These are phyloP conservation scores for Regulus satrapa DNA, from an alignment of 2,113 vertebrate species.

Conservation along the genomic window DNA sequence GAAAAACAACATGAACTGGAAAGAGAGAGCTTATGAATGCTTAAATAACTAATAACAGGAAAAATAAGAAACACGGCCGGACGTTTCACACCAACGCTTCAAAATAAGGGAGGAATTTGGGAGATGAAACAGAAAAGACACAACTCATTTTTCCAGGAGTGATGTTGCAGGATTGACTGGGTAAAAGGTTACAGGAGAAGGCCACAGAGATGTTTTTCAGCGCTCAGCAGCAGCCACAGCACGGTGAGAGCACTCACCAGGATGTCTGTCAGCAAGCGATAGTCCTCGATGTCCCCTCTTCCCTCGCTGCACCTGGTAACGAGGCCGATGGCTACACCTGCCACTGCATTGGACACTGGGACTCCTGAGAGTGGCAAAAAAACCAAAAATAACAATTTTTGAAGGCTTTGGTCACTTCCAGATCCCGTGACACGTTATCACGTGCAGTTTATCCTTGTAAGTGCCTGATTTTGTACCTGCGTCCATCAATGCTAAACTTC, in stretches of 20 bases:
- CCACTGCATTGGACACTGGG: constrained; percentile 87
- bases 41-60: neutral
- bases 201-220: neutral
- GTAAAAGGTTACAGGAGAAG: neutral
- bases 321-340: constrained; percentile 92
- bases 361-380: constrained; percentile 77
- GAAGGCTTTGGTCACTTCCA: neutral
- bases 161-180: neutral
- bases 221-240: rapidly evolving
- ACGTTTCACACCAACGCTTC: neutral
- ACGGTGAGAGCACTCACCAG: constrained; percentile 77
- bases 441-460: rapidly evolving
- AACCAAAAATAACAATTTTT: too few species aligned
- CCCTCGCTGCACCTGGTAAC: constrained; percentile 79
- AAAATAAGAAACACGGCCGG: neutral
- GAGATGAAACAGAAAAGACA: neutral
- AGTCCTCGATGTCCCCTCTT: constrained; percentile 85
- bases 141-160: neutral
- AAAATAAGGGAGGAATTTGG: neutral
- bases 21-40: neutral
- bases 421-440: neutral
- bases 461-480: constrained; percentile 78
- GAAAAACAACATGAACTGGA: neutral
- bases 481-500: constrained; percentile 95
- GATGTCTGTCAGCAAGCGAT: constrained; percentile 93